Base-by-base conservation (phyloP, 2,113 vertebrate genomes). In the Phrynosoma platyrhinos region DNA sequence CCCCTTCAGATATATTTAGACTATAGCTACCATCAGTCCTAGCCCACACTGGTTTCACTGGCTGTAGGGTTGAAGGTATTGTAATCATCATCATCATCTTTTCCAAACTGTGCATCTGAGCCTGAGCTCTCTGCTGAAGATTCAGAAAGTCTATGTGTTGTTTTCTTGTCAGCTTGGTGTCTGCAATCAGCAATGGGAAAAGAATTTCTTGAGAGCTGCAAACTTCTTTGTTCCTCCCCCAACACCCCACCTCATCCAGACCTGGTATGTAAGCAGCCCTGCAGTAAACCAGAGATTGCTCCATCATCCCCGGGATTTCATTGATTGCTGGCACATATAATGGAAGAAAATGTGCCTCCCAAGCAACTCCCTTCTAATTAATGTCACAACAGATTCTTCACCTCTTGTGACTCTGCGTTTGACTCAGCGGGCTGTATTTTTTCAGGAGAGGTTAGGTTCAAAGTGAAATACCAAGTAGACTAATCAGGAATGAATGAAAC, bases 401-500 rank as follows among this genome's bases (percentile, higher is more conserved):
- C 72, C 74, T 85, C n/a, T 1, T 9, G 86, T 91, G 75, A 71
- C 66, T 89, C 47, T 52, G 23, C 10, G 58, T 55, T 58, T 25
- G 18, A 42, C 47, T 86, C 62, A 13, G 71, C 36, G 77, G 16
- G 10, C 74, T 71, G 3, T 3, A 62, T 79, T 90, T 90, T 72
- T 88, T 71, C 78, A 66, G 47, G 90, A 91, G 83, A 87, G 78
- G 30, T 90, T 90, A 68, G 66, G 20, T 55, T 77, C 90, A 90
- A 83, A 77, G 21, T 79, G 75, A 91, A 66, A 81, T 84, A 83
- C 69, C 87, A 82, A 47, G 82, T 81, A 32, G 21, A 9, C 42
- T 92, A 90, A 95, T 93, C 85, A 90, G 25, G 80, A 89, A 68
- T 5, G 84, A 90, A 72, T 72, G 71, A 92, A 94, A 88, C 82